A percentile compares a stretch with the other conserved stretches of the same genome.
Conservation (phyloP, 2,888 invertebrate species). For the Elysia crispata region DNA sequence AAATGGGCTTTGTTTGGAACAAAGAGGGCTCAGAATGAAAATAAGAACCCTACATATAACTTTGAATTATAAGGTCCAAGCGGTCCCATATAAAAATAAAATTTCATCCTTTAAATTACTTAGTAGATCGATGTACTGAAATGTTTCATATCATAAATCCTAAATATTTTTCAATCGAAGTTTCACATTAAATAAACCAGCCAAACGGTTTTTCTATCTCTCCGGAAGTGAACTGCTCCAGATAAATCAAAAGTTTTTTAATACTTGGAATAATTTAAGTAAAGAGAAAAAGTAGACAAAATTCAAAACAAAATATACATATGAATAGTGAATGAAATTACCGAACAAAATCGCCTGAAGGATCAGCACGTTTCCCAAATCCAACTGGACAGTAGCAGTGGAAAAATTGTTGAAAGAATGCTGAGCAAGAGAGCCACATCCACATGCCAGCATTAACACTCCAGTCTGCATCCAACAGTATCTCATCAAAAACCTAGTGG, state of each 20-base stretch:
- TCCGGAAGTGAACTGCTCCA: no score
- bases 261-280: not conserved
- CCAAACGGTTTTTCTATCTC: no score
- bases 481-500: conserved; percentile 85
- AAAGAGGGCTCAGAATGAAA: no score
- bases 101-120: no score
- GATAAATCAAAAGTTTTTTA: not conserved
- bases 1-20: no score
- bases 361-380: conserved; percentile 87
- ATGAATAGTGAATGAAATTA: conserved; percentile 75
- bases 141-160: no score
- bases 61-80: no score
- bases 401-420: conserved; percentile 86
- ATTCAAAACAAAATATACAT: not conserved
- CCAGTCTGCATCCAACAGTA: conserved; percentile 86
- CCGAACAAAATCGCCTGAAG: conserved; percentile 92
- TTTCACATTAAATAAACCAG: no score
- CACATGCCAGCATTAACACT: conserved; percentile 88
- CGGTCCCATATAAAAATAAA: no score
- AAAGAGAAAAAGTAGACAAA: not conserved
- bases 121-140: no score
- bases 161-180: no score
- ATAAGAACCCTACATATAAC: no score
- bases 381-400: conserved; percentile 86
- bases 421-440: conserved; percentile 89